A percentile compares a stretch with the other conserved stretches of the same genome.
Evolutionary conservation across 2,888 invertebrate species (phyloP).

Genomic region (Spilarctia lutea): DNA sequence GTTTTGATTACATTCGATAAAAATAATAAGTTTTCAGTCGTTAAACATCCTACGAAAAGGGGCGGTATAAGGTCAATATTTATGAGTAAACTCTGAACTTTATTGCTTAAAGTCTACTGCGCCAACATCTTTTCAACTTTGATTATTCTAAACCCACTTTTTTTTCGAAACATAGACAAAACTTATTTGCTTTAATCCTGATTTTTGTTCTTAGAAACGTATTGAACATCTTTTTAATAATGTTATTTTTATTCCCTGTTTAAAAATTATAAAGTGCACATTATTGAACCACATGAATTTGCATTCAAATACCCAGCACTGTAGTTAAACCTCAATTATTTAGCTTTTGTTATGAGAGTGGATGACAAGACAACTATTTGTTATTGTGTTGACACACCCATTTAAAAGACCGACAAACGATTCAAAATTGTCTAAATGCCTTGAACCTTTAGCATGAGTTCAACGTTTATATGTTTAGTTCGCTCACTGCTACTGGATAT

Average conservation of each 20-base stretch:
- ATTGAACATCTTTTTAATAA: slow-evolving; percentile 34
- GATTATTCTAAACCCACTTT: not conserved
- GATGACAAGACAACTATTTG: not conserved
- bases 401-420: not conserved
- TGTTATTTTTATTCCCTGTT: not conserved
- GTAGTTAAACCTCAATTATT: slow-evolving; percentile 16
- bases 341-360: not conserved
- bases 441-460: slow-evolving; percentile 1
- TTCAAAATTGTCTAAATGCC: not conserved
- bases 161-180: slow-evolving; percentile 30
- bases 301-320: slow-evolving; percentile 23
- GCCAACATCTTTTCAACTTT: not conserved
- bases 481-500: not conserved
- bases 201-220: slow-evolving; percentile 53
- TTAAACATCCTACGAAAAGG: not conserved
- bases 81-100: not conserved
- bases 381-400: not conserved
- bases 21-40: not conserved
- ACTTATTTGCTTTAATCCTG: slow-evolving; percentile 43
- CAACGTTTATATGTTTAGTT: not conserved
- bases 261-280: not conserved
- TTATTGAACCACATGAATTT: not conserved
- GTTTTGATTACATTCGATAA: slow-evolving; percentile 2
- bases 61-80: slow-evolving; percentile 1
- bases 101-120: slow-evolving; percentile 11